Percentiles rank a stretch among this genome's conserved stretches.
These are phyloP conservation scores for Rhinoderma darwinii DNA, from an alignment of 2,113 vertebrate genomes.

Conservation along the genomic window DNA sequence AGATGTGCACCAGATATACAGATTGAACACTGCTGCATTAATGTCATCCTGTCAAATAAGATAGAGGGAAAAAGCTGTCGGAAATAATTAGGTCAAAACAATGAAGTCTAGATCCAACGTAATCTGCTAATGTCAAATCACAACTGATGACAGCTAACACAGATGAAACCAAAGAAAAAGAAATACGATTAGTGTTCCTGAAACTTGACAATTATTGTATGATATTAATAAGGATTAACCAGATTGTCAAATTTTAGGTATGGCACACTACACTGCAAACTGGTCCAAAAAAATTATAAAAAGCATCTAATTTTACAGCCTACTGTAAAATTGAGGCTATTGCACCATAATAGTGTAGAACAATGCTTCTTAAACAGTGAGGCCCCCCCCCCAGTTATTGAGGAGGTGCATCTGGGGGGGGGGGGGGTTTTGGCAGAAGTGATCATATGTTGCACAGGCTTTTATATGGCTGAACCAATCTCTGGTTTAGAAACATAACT, in stretches of 20 bases:
- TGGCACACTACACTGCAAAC: too few species aligned
- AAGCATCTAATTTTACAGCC: neutral
- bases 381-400: too few species aligned
- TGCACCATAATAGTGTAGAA: neutral
- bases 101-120: slow-evolving; percentile 6
- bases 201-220: neutral
- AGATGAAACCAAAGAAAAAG: neutral
- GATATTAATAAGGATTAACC: too few species aligned
- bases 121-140: neutral
- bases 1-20: neutral
- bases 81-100: slow-evolving; percentile 22
- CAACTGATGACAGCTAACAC: neutral
- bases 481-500: too few species aligned
- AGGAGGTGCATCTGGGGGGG: too few species aligned
- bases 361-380: too few species aligned
- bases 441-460: too few species aligned
- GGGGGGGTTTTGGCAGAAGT: too few species aligned
- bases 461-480: too few species aligned
- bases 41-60: neutral
- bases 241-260: too few species aligned
- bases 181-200: neutral
- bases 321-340: neutral
- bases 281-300: too few species aligned
- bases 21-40: neutral
- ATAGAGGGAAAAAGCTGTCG: neutral